Evolutionary conservation across 2,797 vertebrate species (phyloP).

Genomic region (Calcarius lapponicus): DNA sequence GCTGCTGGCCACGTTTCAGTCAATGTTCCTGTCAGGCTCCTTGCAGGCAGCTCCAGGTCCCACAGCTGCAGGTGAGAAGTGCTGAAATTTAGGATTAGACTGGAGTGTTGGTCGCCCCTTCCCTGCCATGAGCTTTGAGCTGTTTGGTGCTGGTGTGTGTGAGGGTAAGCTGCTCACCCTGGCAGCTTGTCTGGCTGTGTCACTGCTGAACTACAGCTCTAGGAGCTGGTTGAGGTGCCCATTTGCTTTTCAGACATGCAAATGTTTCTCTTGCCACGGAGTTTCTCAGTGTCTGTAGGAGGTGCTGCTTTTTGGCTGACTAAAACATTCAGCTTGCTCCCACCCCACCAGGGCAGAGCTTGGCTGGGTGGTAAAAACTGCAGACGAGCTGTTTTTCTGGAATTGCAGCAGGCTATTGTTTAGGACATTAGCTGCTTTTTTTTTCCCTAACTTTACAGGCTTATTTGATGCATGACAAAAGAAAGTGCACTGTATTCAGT

Average conservation of each 20-base stretch:
- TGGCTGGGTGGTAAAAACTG: slow-evolving; percentile 39
- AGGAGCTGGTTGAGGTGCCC: neutral
- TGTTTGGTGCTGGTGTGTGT: neutral
- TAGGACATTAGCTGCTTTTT: neutral
- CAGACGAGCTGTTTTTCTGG: slow-evolving; percentile 51
- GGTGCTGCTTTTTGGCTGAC: slow-evolving; percentile 61
- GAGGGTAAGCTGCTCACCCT: neutral
- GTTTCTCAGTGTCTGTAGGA: slow-evolving; percentile 34
- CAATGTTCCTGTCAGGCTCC: neutral
- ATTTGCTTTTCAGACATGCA: slow-evolving; percentile 11
- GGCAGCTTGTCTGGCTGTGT: neutral
- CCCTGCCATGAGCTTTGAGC: rapidly evolving
- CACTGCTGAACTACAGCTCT: neutral
- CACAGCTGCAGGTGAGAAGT: neutral
- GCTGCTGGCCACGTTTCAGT: neutral
- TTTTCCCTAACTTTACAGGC: neutral
- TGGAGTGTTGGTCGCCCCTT: neutral
- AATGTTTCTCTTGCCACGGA: neutral
- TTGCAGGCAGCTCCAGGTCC: neutral
- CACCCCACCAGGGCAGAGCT: slow-evolving; percentile 24
- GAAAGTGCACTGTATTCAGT: slow-evolving; percentile 46
- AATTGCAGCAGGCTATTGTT: slow-evolving; percentile 62
- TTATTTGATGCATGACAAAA: slow-evolving; percentile 51
- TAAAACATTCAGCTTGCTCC: slow-evolving; percentile 38
- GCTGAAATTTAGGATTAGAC: neutral